Conservation (phyloP, 2,797 vertebrate genomes). For the Clamator glandarius region DNA sequence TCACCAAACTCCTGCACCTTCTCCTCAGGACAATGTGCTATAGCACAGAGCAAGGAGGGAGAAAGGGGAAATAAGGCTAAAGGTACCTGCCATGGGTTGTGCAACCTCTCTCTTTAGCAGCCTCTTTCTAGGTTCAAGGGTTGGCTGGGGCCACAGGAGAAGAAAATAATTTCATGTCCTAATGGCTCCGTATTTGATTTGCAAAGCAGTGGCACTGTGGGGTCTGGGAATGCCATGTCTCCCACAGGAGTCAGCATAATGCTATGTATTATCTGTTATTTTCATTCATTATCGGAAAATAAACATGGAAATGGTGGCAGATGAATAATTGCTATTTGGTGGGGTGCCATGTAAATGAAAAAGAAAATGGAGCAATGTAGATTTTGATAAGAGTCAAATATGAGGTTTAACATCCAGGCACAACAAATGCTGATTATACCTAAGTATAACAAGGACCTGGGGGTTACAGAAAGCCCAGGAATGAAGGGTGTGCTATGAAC, state of each 20-base stretch:
- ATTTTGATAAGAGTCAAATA: not conserved
- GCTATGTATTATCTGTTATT: not conserved
- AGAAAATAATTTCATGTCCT: not conserved
- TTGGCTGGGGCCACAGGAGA: not conserved
- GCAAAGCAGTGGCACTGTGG: not conserved
- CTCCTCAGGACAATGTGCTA: not conserved
- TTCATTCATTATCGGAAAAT: not conserved
- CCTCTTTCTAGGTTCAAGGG: not conserved
- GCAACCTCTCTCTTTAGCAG: not conserved
- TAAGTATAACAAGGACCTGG: not conserved
- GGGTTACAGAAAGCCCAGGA: not conserved
- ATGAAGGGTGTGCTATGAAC: not conserved
- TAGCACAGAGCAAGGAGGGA: not conserved
- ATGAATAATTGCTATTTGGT: not conserved
- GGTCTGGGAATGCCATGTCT: not conserved
- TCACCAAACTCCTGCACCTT: not conserved
- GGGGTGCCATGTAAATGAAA: not conserved
- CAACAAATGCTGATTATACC: not conserved
- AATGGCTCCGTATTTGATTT: not conserved
- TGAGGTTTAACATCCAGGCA: not conserved
- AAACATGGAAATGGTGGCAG: not conserved
- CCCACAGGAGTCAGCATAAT: not conserved
- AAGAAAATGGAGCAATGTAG: not conserved
- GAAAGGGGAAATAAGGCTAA: not conserved
- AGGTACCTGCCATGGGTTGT: not conserved